phyloP scores from a whole-genome alignment of 2,113 vertebrate genomes.

The Gambusia affinis region DNA sequence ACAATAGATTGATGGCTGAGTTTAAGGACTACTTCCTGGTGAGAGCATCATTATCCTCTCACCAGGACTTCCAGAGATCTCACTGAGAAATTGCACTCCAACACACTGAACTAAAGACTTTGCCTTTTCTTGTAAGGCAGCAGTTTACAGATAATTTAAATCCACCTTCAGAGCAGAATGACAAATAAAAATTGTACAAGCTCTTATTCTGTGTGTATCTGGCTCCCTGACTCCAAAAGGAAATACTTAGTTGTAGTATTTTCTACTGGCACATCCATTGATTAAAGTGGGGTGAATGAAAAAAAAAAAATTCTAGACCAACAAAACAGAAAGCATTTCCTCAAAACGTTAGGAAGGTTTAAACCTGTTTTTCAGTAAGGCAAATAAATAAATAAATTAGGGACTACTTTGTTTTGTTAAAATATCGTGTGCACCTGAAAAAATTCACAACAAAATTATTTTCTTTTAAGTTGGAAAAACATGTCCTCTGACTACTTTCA shows the following conservation, averaged over 20 bases:
- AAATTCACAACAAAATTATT: no score
- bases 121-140: neutral
- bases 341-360: no score
- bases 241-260: neutral
- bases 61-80: constrained; percentile 1
- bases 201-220: neutral
- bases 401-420: no score
- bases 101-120: neutral
- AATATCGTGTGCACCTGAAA: no score
- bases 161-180: constrained; percentile 1
- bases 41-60: constrained; percentile 11
- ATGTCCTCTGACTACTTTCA: no score
- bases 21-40: constrained; percentile 17
- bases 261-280: no score
- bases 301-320: no score
- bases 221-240: neutral
- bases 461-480: no score
- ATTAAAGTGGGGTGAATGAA: no score
- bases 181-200: constrained; percentile 2
- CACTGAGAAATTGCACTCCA: constrained; percentile 8
- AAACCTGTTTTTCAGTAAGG: no score
- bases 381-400: no score
- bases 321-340: no score
- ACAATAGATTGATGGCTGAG: constrained; percentile 24
- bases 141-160: constrained; percentile 32